Evolutionary conservation across 2,797 vertebrate genomes (phyloP).

Genomic region (Xenops minutus): DNA sequence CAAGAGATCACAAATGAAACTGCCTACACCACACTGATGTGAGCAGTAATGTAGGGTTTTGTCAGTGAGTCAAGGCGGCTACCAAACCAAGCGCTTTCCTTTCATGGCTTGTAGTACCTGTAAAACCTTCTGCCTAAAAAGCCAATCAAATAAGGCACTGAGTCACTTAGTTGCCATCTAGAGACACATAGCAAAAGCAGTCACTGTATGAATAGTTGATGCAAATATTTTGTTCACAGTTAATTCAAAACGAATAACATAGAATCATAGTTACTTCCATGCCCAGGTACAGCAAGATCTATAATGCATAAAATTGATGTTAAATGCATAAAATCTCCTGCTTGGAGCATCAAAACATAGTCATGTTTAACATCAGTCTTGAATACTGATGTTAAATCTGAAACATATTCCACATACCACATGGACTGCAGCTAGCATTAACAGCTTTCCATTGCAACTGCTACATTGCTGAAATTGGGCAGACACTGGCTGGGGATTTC

Average conservation of each 20-base stretch:
- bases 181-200: constrained; percentile 27
- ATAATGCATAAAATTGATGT: constrained; percentile 57
- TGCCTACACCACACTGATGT: constrained; percentile 36
- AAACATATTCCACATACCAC: constrained; percentile 32
- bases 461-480: constrained; percentile 27
- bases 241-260: constrained; percentile 56
- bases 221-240: constrained; percentile 38
- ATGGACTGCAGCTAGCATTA: constrained; percentile 31
- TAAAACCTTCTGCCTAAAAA: constrained; percentile 51
- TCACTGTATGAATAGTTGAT: background rate
- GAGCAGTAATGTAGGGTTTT: constrained; percentile 24
- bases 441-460: constrained; percentile 28
- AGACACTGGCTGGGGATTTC: constrained; percentile 18
- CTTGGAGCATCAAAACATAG: constrained; percentile 55
- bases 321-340: constrained; percentile 64
- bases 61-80: constrained; percentile 17
- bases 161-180: constrained; percentile 37
- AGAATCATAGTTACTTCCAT: background rate
- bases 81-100: background rate
- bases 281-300: background rate
- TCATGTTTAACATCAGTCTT: background rate
- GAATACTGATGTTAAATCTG: constrained; percentile 51
- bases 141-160: constrained; percentile 43
- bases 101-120: background rate
- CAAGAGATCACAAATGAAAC: constrained; percentile 64